Conservation (phyloP, 2,797 vertebrate genomes). For the Emys orbicularis region DNA sequence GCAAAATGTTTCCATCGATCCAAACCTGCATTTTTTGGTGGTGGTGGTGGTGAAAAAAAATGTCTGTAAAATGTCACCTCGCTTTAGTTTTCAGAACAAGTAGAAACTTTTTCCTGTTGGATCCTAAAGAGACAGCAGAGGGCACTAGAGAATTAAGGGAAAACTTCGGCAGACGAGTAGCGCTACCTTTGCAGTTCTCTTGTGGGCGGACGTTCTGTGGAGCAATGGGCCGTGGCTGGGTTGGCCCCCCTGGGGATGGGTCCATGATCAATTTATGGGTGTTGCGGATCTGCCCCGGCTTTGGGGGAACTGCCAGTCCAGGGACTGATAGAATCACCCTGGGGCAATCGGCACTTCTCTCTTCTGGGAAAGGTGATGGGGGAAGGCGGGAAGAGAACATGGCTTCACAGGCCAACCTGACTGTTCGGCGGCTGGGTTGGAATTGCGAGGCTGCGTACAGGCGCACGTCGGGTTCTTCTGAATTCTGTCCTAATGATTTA, state of each 20-base stretch:
- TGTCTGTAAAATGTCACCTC: neutral
- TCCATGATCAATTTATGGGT: neutral
- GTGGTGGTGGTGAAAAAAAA: neutral
- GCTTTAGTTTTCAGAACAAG: neutral
- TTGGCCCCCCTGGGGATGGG: neutral
- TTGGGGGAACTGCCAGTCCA: neutral
- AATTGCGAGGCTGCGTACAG: neutral
- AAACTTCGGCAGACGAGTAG: neutral
- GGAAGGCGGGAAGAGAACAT: neutral
- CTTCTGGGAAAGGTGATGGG: neutral
- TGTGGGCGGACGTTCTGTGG: neutral
- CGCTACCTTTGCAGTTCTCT: neutral
- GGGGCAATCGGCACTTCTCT: neutral
- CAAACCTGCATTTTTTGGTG: neutral
- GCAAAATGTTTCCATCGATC: neutral
- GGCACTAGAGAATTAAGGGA: neutral
- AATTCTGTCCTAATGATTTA: neutral
- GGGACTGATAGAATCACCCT: neutral
- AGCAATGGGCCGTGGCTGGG: too few species aligned
- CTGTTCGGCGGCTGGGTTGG: neutral
- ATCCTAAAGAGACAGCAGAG: neutral
- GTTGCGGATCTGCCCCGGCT: neutral
- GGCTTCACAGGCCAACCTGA: neutral
- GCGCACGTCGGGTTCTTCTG: neutral
- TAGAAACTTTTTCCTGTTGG: neutral